Percentiles rank a stretch among this genome's conserved stretches.
Conservation (phyloP, 2,797 vertebrate genomes). For the Acestrorhynchus altus region DNA sequence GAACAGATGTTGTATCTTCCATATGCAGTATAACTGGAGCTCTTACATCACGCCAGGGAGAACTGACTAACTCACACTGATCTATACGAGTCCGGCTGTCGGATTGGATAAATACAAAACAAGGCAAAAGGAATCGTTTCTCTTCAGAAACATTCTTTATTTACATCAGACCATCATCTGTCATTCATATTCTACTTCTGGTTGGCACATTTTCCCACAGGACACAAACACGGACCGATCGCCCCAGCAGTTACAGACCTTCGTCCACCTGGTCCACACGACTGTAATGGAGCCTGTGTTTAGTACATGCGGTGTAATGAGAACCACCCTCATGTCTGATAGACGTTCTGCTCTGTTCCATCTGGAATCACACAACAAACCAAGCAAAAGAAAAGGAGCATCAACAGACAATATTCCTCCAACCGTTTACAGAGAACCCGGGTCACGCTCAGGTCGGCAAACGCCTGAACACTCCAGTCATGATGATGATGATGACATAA, state of each 20-base stretch:
- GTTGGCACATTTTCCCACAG: constrained; percentile 22
- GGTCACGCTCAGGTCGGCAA: constrained; percentile 14
- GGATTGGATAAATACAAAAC: no score
- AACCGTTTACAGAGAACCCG: no score
- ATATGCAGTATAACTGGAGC: no score
- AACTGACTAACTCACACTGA: no score
- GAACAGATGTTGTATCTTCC: no score
- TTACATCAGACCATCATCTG: constrained; percentile 73
- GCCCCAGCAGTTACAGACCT: background rate
- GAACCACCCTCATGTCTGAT: background rate
- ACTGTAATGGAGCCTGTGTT: background rate
- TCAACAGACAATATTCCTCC: constrained; percentile 21
- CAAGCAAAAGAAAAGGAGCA: constrained; percentile 19
- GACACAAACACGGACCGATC: constrained; percentile 24
- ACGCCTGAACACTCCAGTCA: constrained; percentile 28
- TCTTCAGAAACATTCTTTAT: constrained; percentile 78
- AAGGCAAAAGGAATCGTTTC: constrained; percentile 16
- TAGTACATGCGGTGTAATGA: background rate
- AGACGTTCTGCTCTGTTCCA: constrained; percentile 28
- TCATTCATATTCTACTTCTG: constrained; percentile 47
- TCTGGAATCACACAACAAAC: constrained; percentile 19
- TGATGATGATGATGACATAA: constrained; percentile 14
- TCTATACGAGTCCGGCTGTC: no score
- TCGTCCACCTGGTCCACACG: constrained; percentile 12
- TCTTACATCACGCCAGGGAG: no score